phyloP scores from a whole-genome alignment of 2,113 vertebrate species.

The Scatophagus argus region DNA sequence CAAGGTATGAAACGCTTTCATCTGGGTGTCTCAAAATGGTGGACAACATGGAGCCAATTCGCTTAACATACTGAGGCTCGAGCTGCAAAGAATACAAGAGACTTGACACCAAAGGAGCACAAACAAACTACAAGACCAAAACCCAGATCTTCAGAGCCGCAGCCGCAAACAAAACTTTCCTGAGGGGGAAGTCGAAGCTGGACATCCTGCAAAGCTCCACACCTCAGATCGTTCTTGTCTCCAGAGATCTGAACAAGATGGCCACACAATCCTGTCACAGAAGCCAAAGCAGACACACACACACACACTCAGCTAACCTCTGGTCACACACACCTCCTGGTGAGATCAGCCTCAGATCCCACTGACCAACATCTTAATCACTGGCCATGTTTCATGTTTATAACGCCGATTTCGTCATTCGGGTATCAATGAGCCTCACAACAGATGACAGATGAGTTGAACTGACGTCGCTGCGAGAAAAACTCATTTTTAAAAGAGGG shows the following conservation, averaged over 20 bases:
- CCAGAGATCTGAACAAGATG: not conserved
- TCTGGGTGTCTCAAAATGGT: too few species aligned
- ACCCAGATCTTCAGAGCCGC: too few species aligned
- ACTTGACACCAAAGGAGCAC: too few species aligned
- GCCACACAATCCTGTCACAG: not conserved
- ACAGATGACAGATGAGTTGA: slow-evolving; percentile 34
- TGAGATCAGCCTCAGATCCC: slow-evolving; percentile 54
- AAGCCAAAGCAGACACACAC: not conserved
- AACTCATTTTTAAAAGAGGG: slow-evolving; percentile 7
- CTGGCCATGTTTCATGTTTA: slow-evolving; percentile 28
- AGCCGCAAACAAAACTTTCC: too few species aligned
- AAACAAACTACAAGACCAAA: too few species aligned
- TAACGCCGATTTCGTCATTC: slow-evolving; percentile 7
- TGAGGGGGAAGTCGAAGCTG: too few species aligned
- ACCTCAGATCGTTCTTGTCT: too few species aligned
- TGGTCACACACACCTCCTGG: slow-evolving; percentile 23
- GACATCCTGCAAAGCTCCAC: too few species aligned
- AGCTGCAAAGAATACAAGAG: too few species aligned
- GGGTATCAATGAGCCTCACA: not conserved
- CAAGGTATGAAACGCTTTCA: too few species aligned
- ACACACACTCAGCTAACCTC: slow-evolving; percentile 8
- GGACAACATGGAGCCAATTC: too few species aligned
- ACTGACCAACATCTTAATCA: slow-evolving; percentile 21
- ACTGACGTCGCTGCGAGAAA: slow-evolving; percentile 6
- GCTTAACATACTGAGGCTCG: too few species aligned